These are phyloP conservation scores for Sternotherus odoratus DNA, from an alignment of 2,797 vertebrate species.

Conservation along the genomic window DNA sequence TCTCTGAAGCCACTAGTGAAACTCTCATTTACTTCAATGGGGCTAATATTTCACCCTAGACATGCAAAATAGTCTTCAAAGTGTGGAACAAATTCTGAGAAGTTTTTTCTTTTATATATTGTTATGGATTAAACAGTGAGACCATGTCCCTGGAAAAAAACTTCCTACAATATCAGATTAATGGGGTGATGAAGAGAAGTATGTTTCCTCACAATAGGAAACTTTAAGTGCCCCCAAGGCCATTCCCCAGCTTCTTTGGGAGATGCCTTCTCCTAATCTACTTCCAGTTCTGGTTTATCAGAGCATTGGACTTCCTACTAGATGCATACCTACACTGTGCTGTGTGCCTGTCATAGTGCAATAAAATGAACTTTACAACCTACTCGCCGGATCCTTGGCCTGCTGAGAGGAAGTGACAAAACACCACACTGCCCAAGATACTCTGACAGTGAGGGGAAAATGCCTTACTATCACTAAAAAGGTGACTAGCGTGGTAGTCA, in stretches of 20 bases:
- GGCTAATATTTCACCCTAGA: background rate
- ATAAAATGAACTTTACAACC: background rate
- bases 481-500: background rate
- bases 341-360: background rate
- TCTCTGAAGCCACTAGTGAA: background rate
- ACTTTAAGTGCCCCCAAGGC: background rate
- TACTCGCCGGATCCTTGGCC: accelerated
- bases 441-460: background rate
- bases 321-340: background rate
- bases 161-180: background rate
- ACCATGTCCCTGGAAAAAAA: background rate
- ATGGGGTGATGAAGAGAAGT: background rate
- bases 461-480: background rate
- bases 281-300: background rate
- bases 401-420: background rate
- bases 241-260: background rate
- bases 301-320: background rate
- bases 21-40: background rate
- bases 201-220: background rate
- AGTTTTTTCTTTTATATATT: background rate
- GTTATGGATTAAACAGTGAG: background rate
- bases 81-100: background rate
- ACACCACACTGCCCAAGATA: background rate
- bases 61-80: background rate
- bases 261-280: background rate